Evolutionary conservation across 2,888 invertebrate species (phyloP), one percentile per base, ranked within the genome.

Genomic region (Octodonta nipae): DNA sequence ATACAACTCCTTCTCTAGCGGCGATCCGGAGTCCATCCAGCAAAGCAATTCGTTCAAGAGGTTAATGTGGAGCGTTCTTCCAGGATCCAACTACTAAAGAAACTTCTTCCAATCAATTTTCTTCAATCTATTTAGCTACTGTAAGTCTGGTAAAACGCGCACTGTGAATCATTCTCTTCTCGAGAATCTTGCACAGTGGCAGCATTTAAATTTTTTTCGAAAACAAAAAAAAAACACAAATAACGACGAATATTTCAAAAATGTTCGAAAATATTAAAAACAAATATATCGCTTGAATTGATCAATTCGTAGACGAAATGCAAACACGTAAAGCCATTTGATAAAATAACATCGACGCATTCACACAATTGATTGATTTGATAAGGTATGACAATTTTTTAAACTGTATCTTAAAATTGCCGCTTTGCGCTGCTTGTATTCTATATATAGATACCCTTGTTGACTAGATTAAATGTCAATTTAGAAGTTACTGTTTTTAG

Each of bases 11-110:
- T 71, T 76, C 34, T 59, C 77, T 45, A 73, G 73, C 13, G 70
- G 65, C 51, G 74, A 75, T 47, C 76, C 78, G 54, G 87, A 87
- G 57, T 73, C 74, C 53, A 88, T 89, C 58, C 86, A 86, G 55
- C 89, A 89, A 64, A 88, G 87, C 64, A 81, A 83, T 63, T 85
- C 85, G 45, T 89, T 89, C 72, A 86, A 84, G 63, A 79, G 88
- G 60, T 75, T 89, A 59, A 88, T 88, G 88, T 79, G 79, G 71
- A 79, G 82, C 67, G 86, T 89, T 47, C 70, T 87, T 59, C 82
- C 84, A 47, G 80, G 84, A 64, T 74, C 75, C 39, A 56, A 65
- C 61, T 61, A 66, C 47, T 66, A 58, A 46, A 47, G 28, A 32
- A 17, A 36, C n/a, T n/a, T n/a, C n/a, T n/a, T n/a, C n/a, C n/a